Conservation (phyloP, 2,113 vertebrate species). For the Mustela nigripes region DNA sequence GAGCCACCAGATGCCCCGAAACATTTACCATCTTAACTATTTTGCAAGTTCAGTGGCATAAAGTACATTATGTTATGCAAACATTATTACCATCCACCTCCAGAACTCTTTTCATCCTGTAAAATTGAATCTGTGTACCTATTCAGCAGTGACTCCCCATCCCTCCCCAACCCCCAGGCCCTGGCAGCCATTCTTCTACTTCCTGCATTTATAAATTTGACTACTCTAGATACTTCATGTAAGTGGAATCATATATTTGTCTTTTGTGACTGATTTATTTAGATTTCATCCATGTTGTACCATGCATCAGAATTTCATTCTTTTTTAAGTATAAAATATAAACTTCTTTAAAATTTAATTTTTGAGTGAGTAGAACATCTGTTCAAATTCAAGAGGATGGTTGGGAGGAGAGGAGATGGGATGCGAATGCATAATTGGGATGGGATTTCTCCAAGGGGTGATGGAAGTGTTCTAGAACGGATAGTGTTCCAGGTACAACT, state of each 20-base stretch:
- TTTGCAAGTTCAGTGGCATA: neutral
- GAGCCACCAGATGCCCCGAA: neutral
- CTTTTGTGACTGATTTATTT: neutral
- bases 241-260: neutral
- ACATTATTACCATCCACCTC: neutral
- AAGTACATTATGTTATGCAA: neutral
- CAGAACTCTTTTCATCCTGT: neutral
- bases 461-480: neutral
- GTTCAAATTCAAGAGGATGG: neutral
- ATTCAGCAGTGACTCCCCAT: neutral
- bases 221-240: neutral
- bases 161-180: neutral
- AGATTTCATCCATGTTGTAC: neutral
- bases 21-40: neutral
- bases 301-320: slow-evolving; percentile 9
- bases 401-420: neutral
- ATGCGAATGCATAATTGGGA: neutral
- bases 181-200: neutral
- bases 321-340: neutral
- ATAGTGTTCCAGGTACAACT: neutral
- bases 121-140: neutral
- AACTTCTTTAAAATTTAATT: neutral
- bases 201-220: neutral
- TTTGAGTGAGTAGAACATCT: neutral
- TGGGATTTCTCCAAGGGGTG: neutral